A percentile compares a stretch with the other conserved stretches of the same genome.
Conservation (phyloP, 2,888 invertebrate genomes). For the Scaptomyza tumidula region DNA sequence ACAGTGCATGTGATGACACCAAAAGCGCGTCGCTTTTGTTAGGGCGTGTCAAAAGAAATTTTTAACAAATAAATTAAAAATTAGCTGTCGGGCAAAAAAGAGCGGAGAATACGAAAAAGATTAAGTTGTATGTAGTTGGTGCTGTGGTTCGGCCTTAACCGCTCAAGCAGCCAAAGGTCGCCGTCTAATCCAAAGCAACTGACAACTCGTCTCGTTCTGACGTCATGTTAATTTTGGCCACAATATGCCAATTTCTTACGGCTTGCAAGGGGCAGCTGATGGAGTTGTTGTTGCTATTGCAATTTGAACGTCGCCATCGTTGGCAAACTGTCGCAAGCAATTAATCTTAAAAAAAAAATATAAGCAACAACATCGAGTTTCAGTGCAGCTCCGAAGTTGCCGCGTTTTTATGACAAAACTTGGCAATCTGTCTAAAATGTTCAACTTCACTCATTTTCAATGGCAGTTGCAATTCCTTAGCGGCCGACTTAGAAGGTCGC, state of each 20-base stretch:
- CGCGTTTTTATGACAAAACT: constrained; percentile 75
- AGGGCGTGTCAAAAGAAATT: constrained; percentile 78
- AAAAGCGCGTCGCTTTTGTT: constrained; percentile 65
- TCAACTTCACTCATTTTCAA: constrained; percentile 80
- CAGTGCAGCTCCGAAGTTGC: constrained; percentile 50
- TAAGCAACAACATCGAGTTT: constrained; percentile 37
- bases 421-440: constrained; percentile 81
- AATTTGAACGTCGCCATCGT: constrained; percentile 54
- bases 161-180: constrained; percentile 58
- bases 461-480: constrained; percentile 78
- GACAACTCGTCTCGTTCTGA: constrained; percentile 49
- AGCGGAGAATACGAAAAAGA: constrained; percentile 31
- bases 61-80: constrained; percentile 68
- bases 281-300: constrained; percentile 34
- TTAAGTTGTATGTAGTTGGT: constrained; percentile 57
- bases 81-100: constrained; percentile 62
- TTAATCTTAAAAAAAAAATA: constrained; percentile 73
- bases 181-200: constrained; percentile 56
- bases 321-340: constrained; percentile 81
- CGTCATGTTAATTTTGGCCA: constrained; percentile 76
- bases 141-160: constrained; percentile 76
- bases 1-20: constrained; percentile 72
- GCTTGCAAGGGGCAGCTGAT: constrained; percentile 63
- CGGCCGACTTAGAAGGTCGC: constrained; percentile 77
- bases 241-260: constrained; percentile 66